A percentile compares a stretch with the other conserved stretches of the same genome.
phyloP scores from a whole-genome alignment of 37 sponge, comb jelly and placozoan genomes.

The Geodia barretti region DNA sequence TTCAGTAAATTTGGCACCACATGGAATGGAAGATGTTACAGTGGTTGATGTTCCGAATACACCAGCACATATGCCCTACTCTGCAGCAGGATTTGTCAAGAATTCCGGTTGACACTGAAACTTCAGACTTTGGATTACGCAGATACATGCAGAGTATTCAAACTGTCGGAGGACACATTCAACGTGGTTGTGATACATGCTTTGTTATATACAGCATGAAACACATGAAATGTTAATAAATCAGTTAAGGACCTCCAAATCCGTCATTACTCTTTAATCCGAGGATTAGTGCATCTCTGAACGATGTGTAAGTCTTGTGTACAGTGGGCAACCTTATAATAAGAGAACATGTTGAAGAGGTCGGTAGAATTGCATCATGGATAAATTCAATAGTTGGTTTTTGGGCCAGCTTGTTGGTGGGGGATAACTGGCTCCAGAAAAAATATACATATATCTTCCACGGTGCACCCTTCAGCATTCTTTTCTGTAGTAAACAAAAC shows the following conservation, averaged over 20 bases:
- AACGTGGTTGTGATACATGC: neutral
- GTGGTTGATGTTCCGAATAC: neutral
- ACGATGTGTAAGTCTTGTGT: neutral
- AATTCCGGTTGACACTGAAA: neutral
- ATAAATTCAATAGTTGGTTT: neutral
- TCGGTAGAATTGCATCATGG: neutral
- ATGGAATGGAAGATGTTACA: neutral
- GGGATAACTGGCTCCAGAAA: too few species aligned
- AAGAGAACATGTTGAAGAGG: slow-evolving; percentile 12
- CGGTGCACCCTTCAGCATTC: neutral
- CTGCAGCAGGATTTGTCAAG: neutral
- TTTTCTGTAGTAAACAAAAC: neutral
- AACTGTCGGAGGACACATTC: neutral
- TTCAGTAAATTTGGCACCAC: neutral
- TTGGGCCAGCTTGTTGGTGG: too few species aligned
- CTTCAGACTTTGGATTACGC: neutral
- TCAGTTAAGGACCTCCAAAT: slow-evolving; percentile 11
- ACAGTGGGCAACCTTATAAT: slow-evolving; percentile 2
- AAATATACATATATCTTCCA: neutral
- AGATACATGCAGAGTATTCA: neutral
- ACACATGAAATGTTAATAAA: neutral
- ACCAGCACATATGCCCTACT: neutral
- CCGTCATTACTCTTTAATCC: slow-evolving; percentile 26
- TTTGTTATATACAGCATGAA: neutral
- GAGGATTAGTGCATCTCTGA: slow-evolving; percentile 19